Evolutionary conservation across 2,797 vertebrate species (phyloP), one percentile per base, ranked within the genome.

Genomic region (Tenualosa thibaudeaui): DNA sequence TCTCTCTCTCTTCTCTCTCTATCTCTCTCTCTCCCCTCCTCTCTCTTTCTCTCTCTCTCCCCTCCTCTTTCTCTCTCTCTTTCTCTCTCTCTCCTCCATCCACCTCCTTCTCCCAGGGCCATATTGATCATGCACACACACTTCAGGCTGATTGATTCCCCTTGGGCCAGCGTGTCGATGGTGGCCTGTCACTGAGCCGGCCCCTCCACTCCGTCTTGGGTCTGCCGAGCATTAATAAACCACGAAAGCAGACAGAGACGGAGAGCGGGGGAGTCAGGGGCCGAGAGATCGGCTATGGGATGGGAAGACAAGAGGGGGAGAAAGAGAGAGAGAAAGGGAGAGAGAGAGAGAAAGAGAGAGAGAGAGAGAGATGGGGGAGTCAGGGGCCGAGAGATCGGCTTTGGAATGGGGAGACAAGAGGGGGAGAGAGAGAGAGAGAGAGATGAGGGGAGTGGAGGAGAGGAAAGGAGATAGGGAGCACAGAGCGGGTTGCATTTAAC

Each of bases 131-230:
- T 78, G 82, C 62, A 31, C 24, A 31, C 62, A 68, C 62, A 84
- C 87, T 90, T 65, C 62, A 26, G 62, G 85, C 88, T 93, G 91
- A 94, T 92, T 92, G 90, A 93, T 92, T 92, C 92, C 89, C 84
- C 84, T 3, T 0, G 50, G 85, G 78, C 13, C 62, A 65, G 87
- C 85, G 84, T 83, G 1, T 26, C 62, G 46, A 71, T 83, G 46
- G 90, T 90, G 87, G 53, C 81, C 87, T 93, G 91, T 93, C 91
- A 89, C 68, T 88, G 81, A 3, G 6, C 87, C 90, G 87, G 86
- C 78, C 90, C 86, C 90, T 82, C 82, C 89, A 87, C 87, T 90
- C 83, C 86, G 89, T 92, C 89, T 91, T 88, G 82, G 37, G 19
- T 49, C 62, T 10, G 24, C 19, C 12, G 56, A 15, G 78, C 78